These are phyloP conservation scores for Anthonomus grandis DNA, from an alignment of 1,140 invertebrate genomes.

Conservation along the genomic window DNA sequence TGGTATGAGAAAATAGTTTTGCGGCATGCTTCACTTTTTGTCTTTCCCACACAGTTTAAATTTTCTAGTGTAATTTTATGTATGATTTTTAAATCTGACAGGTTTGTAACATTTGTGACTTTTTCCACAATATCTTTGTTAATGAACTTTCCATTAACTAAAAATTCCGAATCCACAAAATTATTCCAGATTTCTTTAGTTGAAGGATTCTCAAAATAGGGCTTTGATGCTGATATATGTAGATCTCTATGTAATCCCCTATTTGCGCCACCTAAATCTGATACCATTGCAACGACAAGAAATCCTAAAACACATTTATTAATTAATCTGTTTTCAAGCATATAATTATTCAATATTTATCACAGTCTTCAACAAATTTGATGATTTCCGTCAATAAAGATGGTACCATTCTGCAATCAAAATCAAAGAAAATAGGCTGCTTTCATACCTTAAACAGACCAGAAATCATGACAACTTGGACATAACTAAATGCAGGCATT, in stretches of 20 bases:
- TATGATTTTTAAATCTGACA: not conserved
- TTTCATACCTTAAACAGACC: not conserved
- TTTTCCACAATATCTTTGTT: not conserved
- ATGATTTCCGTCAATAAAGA: not conserved
- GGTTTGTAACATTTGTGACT: not conserved
- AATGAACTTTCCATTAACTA: not conserved
- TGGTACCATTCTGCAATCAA: not conserved
- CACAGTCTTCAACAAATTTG: not conserved
- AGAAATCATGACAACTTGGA: not conserved
- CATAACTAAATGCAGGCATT: not conserved
- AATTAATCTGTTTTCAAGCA: not conserved
- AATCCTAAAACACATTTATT: not conserved
- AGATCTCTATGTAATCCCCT: not conserved
- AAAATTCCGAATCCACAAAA: not conserved
- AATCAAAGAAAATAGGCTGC: not conserved
- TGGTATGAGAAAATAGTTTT: slow-evolving; percentile 13
- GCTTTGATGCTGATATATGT: not conserved
- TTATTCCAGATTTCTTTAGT: not conserved
- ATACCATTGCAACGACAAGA: not conserved
- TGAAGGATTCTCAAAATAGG: not conserved
- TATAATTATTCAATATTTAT: too few relatives aligned
- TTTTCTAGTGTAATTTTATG: too few relatives aligned
- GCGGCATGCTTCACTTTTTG: slow-evolving; percentile 14
- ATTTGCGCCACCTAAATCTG: not conserved
- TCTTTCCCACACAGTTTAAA: slow-evolving; percentile 2